A percentile compares a stretch with the other conserved stretches of the same genome.
phyloP scores from a whole-genome alignment of 2,888 invertebrate genomes.

The Allacma fusca region DNA sequence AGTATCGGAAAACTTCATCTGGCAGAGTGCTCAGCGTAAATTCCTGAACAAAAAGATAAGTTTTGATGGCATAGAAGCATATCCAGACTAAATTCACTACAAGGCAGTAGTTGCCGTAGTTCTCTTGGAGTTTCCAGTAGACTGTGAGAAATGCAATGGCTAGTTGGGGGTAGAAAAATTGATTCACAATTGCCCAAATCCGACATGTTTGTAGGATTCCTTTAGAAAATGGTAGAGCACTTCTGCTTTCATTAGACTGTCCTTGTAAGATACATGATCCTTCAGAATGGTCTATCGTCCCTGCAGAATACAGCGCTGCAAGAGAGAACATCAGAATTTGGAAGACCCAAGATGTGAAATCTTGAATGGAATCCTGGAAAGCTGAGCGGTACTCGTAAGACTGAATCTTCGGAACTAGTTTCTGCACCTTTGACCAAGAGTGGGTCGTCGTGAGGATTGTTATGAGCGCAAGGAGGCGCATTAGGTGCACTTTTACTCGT shows the following conservation, averaged over 20 bases:
- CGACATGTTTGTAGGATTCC: conserved; percentile 9
- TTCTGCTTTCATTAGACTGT: neutral
- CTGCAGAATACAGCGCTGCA: neutral
- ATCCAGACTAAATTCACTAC: neutral
- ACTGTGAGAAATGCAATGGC: neutral
- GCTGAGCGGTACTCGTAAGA: neutral
- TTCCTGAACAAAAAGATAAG: neutral
- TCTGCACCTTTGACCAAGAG: neutral
- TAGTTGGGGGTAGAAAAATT: conserved; percentile 19
- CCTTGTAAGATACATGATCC: neutral
- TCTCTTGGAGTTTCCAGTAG: conserved; percentile 19
- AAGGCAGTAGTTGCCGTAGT: neutral
- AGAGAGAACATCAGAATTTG: neutral
- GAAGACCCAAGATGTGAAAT: neutral
- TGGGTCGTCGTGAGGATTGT: neutral
- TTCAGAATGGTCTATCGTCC: neutral
- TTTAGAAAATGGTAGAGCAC: neutral
- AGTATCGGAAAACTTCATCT: neutral
- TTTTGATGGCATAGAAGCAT: neutral
- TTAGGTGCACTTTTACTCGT: neutral
- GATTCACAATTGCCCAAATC: conserved; percentile 16
- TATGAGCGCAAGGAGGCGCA: neutral
- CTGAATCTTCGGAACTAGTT: neutral
- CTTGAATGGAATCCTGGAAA: neutral
- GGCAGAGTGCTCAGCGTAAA: neutral